These are phyloP conservation scores for Yoshiicerus persimilis DNA, from an alignment of 1,140 invertebrate species.

Conservation along the genomic window DNA sequence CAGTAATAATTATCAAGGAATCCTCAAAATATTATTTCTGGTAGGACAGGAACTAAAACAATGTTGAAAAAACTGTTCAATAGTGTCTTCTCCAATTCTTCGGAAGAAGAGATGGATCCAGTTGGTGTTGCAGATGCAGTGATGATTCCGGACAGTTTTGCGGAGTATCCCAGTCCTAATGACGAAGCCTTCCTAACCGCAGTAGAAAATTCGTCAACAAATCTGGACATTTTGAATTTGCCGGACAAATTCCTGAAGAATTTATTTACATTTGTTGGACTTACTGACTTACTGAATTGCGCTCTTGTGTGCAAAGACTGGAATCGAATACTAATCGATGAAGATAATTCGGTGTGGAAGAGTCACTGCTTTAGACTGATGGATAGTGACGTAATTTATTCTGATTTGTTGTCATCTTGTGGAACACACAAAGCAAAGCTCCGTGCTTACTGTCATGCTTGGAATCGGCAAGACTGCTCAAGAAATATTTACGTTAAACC, in stretches of 20 bases:
- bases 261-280: slow-evolving; percentile 88
- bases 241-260: slow-evolving; percentile 84
- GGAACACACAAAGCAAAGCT: slow-evolving; percentile 92
- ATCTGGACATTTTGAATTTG: slow-evolving; percentile 52
- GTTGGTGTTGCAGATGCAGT: not conserved
- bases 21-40: not conserved
- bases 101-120: not conserved
- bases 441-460: slow-evolving; percentile 90
- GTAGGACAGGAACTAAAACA: not conserved
- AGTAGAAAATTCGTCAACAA: slow-evolving; percentile 50
- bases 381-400: slow-evolving; percentile 87
- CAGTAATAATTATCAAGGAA: not conserved
- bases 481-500: slow-evolving; percentile 95
- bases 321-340: slow-evolving; percentile 86
- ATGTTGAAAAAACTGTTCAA: not conserved
- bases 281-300: slow-evolving; percentile 84
- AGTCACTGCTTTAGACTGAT: slow-evolving; percentile 84
- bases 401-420: slow-evolving; percentile 85
- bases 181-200: not conserved
- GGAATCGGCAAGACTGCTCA: slow-evolving; percentile 96
- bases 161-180: not conserved
- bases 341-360: slow-evolving; percentile 95
- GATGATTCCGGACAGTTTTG: not conserved
- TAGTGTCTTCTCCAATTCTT: not conserved
- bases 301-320: slow-evolving; percentile 91